Evolutionary conservation across 2,113 vertebrate genomes (phyloP).

Genomic region (Hemiscyllium ocellatum): DNA sequence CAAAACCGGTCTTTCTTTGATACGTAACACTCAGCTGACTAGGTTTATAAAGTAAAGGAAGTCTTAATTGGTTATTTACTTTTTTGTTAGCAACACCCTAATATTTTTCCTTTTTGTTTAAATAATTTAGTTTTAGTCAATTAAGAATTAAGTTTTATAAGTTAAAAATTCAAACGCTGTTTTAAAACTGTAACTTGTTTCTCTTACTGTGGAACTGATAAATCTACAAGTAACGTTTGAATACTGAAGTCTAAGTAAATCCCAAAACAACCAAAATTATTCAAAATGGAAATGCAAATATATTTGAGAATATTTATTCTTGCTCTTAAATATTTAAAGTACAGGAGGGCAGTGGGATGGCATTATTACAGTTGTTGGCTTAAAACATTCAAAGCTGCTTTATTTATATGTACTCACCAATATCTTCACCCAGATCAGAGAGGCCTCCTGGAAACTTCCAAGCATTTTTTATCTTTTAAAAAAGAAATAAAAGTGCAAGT

Average conservation of each 20-base stretch:
- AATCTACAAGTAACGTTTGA: background rate
- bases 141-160: background rate
- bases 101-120: background rate
- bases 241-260: background rate
- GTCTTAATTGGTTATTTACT: background rate
- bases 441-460: slow-evolving; percentile 96
- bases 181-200: background rate
- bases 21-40: background rate
- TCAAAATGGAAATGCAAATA: background rate
- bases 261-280: background rate
- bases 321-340: slow-evolving; percentile 10
- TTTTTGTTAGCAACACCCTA: background rate
- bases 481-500: slow-evolving; percentile 21
- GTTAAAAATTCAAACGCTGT: background rate
- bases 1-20: background rate
- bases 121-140: background rate
- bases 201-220: background rate
- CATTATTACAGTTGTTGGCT: slow-evolving; percentile 24
- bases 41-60: background rate
- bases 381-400: slow-evolving; percentile 31
- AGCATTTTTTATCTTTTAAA: slow-evolving; percentile 63
- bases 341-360: background rate
- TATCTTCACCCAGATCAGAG: slow-evolving; percentile 83
- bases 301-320: background rate
- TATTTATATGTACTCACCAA: slow-evolving; percentile 65